Evolutionary conservation across 2,113 vertebrate species (phyloP).

Genomic region (Hippocampus abdominalis): DNA sequence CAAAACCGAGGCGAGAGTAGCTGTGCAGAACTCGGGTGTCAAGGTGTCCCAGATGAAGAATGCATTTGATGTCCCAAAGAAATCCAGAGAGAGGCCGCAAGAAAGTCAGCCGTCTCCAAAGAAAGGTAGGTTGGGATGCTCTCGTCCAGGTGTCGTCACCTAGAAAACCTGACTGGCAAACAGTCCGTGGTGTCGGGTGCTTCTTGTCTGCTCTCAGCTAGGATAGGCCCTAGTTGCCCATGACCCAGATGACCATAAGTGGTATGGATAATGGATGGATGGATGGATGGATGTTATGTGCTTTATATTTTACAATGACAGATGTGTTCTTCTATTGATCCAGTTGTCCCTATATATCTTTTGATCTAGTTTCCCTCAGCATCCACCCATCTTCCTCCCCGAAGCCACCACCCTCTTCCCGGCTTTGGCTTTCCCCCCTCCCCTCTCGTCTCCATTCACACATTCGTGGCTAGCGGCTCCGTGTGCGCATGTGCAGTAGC

Average conservation of each 20-base stretch:
- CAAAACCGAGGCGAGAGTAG: constrained; percentile 37
- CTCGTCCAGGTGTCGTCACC: background rate
- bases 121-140: constrained; percentile 59
- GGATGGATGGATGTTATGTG: no score
- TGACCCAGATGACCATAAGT: no score
- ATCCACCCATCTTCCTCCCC: background rate
- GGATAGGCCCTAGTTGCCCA: no score
- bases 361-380: background rate
- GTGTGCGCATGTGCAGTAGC: constrained; percentile 64
- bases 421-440: background rate
- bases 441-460: constrained; percentile 31
- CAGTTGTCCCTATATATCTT: no score
- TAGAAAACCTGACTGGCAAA: background rate
- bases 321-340: background rate
- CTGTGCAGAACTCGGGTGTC: constrained; percentile 45
- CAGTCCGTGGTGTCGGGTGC: background rate
- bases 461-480: constrained; percentile 39
- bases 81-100: constrained; percentile 47
- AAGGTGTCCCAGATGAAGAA: constrained; percentile 71
- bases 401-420: background rate
- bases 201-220: no score
- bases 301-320: no score
- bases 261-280: no score
- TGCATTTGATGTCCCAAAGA: constrained; percentile 68
- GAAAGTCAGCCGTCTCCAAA: constrained; percentile 59